These are phyloP conservation scores for Monopterus albus DNA, from an alignment of 2,113 vertebrate species.

Conservation along the genomic window DNA sequence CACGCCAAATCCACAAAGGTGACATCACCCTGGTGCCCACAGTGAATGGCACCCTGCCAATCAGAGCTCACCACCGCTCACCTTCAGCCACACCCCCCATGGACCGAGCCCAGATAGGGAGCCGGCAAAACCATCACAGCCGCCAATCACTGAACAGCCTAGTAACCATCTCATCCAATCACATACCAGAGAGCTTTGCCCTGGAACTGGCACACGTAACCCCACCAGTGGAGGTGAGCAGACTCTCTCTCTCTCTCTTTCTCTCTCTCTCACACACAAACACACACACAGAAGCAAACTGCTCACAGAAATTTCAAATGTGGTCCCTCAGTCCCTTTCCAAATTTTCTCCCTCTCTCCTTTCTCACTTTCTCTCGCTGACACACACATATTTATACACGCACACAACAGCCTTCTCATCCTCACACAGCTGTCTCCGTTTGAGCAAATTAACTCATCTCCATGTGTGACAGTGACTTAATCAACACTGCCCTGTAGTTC, in stretches of 20 bases:
- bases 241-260: neutral
- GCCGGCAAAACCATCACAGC: conserved; percentile 93
- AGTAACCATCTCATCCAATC: conserved; percentile 98
- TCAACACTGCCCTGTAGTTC: conserved; percentile 66
- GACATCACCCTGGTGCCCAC: conserved; percentile 97
- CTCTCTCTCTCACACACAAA: conserved; percentile 4
- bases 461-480: conserved; percentile 66
- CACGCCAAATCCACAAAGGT: conserved; percentile 96
- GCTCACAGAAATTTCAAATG: conserved; percentile 34
- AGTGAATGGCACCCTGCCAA: conserved; percentile 93
- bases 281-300: conserved; percentile 27
- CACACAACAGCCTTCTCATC: conserved; percentile 26
- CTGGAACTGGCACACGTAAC: conserved; percentile 94
- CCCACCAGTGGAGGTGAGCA: conserved; percentile 95
- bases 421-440: conserved; percentile 53
- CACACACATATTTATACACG: conserved; percentile 4
- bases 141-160: conserved; percentile 97
- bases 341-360: conserved; percentile 20
- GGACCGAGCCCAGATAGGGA: conserved; percentile 93
- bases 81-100: conserved; percentile 90
- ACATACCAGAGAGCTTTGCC: conserved; percentile 95
- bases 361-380: neutral
- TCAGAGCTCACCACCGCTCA: conserved; percentile 93
- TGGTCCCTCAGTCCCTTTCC: conserved; percentile 26
- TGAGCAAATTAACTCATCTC: conserved; percentile 65